Base-by-base conservation (phyloP, 2,888 invertebrate species). In the Trachelus troglodyta region DNA sequence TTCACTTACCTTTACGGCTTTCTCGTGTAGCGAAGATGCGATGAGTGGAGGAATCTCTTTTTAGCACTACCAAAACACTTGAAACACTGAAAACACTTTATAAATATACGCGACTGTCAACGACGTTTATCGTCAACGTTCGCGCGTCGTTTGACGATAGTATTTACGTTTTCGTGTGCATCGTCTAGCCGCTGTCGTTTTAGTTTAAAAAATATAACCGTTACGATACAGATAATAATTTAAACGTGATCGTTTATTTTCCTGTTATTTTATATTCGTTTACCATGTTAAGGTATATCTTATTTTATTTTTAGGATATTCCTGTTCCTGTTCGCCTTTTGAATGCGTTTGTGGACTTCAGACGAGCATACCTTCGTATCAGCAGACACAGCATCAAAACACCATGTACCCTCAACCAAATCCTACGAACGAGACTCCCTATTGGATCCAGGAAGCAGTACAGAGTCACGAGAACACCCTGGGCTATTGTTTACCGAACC, bases 261-360 rank as follows among this genome's bases (percentile, higher is more conserved):
- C 23, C 2, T 23, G 23, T 11, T 56, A 15, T 2, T 23, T 37
- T 40, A 3, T 31, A 3, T 73, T 40, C 3, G 1, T 30, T 75
- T 15, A 23, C 1, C 1, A 4, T 15, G 3, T 79, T 37, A 76
- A 75, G 77, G 74, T 69, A 74, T 69, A 73, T 4, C n/a, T 76
- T 77, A 77, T 80, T 85, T 85, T 83, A 76, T 80, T 90, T 90
- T 78, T 92, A 95, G 95, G 93, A 81, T 93, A 94, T 78, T 92
- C 94, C 0, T 96, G 96, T 90, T 94, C 95, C 23, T 95, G 96
- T 86, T 95, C 95, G 1, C 96, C 95, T 0, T 96, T 96, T 91
- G 95, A 96, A 87, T 96, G 96, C 88, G 93, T 95, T 56, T 96
- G 96, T 87, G 93, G 93, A 71, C 91, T 92, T 77, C 92, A 92